Base-by-base conservation (phyloP, 2,888 invertebrate species). In the Auanema freiburgensis region DNA sequence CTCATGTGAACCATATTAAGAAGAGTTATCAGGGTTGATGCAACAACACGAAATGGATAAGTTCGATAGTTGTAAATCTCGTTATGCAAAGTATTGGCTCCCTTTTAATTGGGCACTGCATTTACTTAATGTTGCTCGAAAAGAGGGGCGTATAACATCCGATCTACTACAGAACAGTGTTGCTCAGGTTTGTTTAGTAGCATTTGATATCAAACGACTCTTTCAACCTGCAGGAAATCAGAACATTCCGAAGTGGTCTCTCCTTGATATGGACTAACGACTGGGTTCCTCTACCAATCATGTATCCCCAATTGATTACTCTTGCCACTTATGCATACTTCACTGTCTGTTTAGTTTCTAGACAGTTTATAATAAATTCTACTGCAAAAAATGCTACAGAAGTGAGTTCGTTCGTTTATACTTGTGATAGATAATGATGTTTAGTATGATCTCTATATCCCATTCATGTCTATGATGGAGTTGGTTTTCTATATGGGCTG, bases 281-380 rank as follows among this genome's bases (percentile, higher is more conserved):
- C 54, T 74, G 72, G 73, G 75, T 80, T 10, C 78, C 78, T 4
- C 63, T 77, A 10, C 78, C 78, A 0, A 44, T 79, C 2, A 78
- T 78, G 63, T 79, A 79, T 49, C 78, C 79, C 1, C 79, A 79
- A 63, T 59, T 80, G 41, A 74, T 80, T 12, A 78, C 77, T 49
- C 59, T 79, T 50, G 71, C 74, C 4, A 76, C 80, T 24, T 72
- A 78, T n/a, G 59, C 74, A 14, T 80, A 80, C 63, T 80, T 80
- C 59, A 43, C 73, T 16, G 71, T 80, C 8, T 79, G 77, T 54
- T 59, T 80, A 21, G 57, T 80, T 4, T 67, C 75, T 5, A 60
- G 79, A 21, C 79, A 79, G 50, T 72, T 65, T 51, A 63, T 69
- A 1, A 67, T 67, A 16, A 67, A 65, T 6, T 42, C 65, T 0